A percentile compares a stretch with the other conserved stretches of the same genome.
Conservation (phyloP, 2,113 vertebrate species). For the Ictalurus punctatus region DNA sequence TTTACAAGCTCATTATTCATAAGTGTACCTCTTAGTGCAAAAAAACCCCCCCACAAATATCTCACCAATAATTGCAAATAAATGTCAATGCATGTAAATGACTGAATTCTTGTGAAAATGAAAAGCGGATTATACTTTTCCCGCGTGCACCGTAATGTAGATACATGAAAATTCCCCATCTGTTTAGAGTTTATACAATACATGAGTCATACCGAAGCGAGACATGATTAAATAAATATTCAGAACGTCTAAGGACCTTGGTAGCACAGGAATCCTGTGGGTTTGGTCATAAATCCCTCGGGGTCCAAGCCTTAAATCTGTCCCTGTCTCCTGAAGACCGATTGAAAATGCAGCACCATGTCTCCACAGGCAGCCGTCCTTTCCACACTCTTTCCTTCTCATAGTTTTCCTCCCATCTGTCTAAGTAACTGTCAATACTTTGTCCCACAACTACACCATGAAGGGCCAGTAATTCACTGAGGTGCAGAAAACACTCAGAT, state of each 20-base stretch:
- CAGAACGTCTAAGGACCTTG: background rate
- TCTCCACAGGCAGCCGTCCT: slow-evolving; percentile 9
- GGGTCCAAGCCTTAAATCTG: background rate
- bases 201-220: background rate
- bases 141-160: background rate
- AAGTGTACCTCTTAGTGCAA: background rate
- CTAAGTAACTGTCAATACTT: slow-evolving; percentile 51
- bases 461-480: slow-evolving; percentile 49
- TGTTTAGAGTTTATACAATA: background rate
- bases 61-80: background rate
- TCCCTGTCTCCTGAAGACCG: background rate
- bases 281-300: background rate
- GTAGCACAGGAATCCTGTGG: background rate
- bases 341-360: slow-evolving; percentile 3
- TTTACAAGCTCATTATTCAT: background rate
- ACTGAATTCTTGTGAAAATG: background rate
- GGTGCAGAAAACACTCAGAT: slow-evolving; percentile 48
- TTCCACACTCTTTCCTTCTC: background rate
- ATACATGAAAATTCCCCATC: background rate
- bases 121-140: background rate
- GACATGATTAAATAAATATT: slow-evolving; percentile 5
- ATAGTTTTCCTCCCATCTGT: slow-evolving; percentile 42
- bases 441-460: slow-evolving; percentile 32
- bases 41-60: too few relatives aligned
- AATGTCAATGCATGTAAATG: background rate